Evolutionary conservation across 2,113 vertebrate genomes (phyloP).

Genomic region (Thryonomys swinderianus): DNA sequence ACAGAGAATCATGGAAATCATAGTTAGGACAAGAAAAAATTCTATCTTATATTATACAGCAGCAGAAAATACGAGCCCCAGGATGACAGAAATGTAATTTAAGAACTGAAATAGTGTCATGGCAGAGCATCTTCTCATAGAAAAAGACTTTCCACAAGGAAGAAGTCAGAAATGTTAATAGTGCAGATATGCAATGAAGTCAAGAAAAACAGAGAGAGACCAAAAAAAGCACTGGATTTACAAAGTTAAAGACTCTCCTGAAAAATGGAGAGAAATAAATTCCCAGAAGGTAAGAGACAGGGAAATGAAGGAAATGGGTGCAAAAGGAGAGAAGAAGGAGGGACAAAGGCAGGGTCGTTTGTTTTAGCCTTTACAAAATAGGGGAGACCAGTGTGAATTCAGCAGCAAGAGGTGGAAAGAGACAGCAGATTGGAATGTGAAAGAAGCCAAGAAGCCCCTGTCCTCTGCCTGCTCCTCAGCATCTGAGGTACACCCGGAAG

Average conservation of each 20-base stretch:
- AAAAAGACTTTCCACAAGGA: not conserved
- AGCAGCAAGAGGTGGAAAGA: not conserved
- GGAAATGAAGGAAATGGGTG: not conserved
- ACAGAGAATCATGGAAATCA: slow-evolving; percentile 4
- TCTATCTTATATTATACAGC: not conserved
- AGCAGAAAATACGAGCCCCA: slow-evolving; percentile 48
- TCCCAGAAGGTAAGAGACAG: not conserved
- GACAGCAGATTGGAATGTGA: not conserved
- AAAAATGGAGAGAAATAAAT: slow-evolving; percentile 7
- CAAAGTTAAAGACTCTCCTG: not conserved
- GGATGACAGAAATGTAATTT: not conserved
- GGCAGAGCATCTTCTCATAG: not conserved
- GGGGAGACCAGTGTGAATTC: not conserved
- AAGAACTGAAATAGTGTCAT: slow-evolving; percentile 54
- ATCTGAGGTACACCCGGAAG: not conserved
- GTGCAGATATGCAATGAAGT: not conserved
- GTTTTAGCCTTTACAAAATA: not conserved
- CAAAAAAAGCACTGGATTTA: not conserved
- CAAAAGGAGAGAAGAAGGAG: not conserved
- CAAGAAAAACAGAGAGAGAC: not conserved
- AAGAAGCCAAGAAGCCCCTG: not conserved
- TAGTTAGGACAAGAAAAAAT: slow-evolving; percentile 29
- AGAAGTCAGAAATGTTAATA: slow-evolving; percentile 33
- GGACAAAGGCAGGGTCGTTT: not conserved
- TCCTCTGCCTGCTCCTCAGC: accelerated